These are phyloP conservation scores for Ranitomeya variabilis DNA, from an alignment of 2,113 vertebrate genomes.

Conservation along the genomic window DNA sequence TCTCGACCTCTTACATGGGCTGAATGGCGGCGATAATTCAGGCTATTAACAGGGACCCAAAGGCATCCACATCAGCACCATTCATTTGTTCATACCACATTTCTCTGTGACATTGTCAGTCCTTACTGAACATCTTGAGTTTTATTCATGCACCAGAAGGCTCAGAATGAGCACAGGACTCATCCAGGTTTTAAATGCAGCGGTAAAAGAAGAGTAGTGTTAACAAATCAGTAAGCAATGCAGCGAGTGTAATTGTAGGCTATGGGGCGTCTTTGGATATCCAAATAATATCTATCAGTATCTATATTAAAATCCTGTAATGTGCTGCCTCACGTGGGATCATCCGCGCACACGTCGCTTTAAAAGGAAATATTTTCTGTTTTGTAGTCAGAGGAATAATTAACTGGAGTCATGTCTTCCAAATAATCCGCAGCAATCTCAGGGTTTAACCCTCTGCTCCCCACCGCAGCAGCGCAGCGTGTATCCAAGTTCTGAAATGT, in stretches of 20 bases:
- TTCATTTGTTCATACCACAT: too few species aligned
- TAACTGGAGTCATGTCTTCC: background rate
- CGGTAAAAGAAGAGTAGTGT: background rate
- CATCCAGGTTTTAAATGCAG: background rate
- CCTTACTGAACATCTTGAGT: background rate
- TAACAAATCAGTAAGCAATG: too few species aligned
- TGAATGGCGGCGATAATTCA: too few species aligned
- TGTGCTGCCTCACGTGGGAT: background rate
- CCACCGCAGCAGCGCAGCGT: background rate
- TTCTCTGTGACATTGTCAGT: background rate
- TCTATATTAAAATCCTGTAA: background rate
- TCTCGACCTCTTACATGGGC: too few species aligned
- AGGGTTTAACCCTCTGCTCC: background rate
- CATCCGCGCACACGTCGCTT: background rate
- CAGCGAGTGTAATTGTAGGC: too few species aligned
- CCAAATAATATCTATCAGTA: background rate
- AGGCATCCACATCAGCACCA: too few species aligned
- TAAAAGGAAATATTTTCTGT: background rate
- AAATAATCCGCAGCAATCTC: background rate
- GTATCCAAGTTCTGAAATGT: background rate
- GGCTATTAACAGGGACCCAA: too few species aligned
- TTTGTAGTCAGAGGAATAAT: slow-evolving; percentile 9
- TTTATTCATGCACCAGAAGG: background rate
- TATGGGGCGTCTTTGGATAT: background rate
- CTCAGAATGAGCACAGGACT: background rate